Conservation (phyloP, 1,140 invertebrate genomes). For the Scaptodrosophila lebanonensis region DNA sequence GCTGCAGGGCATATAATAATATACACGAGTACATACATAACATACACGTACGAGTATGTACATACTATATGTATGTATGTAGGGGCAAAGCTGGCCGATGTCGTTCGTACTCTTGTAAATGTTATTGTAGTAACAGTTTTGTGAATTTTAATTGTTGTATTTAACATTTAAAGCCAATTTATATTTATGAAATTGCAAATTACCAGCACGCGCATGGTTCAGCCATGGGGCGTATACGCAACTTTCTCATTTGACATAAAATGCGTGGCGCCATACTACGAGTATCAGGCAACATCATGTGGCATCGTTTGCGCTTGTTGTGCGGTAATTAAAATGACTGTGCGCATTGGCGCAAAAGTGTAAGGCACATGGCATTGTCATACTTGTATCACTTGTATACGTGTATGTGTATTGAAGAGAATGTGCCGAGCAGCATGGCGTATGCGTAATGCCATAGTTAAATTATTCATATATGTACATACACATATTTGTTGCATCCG, state of each 20-base stretch:
- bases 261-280: constrained; percentile 38
- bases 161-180: constrained; percentile 71
- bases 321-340: constrained; percentile 67
- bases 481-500: constrained; percentile 9
- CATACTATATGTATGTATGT: too few relatives aligned
- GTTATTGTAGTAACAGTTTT: too few relatives aligned
- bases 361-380: too few relatives aligned
- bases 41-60: too few relatives aligned
- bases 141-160: constrained; percentile 68
- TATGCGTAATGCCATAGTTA: constrained; percentile 60
- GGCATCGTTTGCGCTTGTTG: constrained; percentile 37
- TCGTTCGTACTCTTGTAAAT: too few relatives aligned
- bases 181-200: constrained; percentile 72
- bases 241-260: constrained; percentile 58
- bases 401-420: constrained; percentile 56
- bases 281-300: constrained; percentile 42
- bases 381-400: constrained; percentile 19
- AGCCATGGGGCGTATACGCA: constrained; percentile 47
- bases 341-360: too few relatives aligned
- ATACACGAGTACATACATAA: too few relatives aligned
- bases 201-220: constrained; percentile 23
- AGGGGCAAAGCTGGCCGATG: too few relatives aligned
- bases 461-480: constrained; percentile 60
- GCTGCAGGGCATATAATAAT: too few relatives aligned
- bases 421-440: constrained; percentile 24